These are phyloP conservation scores for Empidonax traillii DNA, from an alignment of 2,113 vertebrate genomes.

Conservation along the genomic window DNA sequence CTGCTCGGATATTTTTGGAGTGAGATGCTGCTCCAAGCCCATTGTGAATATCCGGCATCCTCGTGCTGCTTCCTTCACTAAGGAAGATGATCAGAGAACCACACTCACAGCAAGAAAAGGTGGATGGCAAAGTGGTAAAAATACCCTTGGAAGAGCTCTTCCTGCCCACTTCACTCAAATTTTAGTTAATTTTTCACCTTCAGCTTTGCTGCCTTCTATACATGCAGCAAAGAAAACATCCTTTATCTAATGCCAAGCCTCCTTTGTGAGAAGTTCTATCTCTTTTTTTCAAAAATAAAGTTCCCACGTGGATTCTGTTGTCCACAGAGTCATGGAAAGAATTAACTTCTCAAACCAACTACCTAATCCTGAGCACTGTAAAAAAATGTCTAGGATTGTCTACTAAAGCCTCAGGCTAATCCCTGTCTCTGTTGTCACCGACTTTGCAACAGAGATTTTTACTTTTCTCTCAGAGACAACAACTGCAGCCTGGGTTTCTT, in stretches of 20 bases:
- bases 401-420: background rate
- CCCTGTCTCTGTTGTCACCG: background rate
- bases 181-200: background rate
- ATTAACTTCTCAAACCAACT: background rate
- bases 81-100: background rate
- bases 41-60: background rate
- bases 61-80: background rate
- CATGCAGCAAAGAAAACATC: background rate
- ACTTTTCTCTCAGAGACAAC: background rate
- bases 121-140: background rate
- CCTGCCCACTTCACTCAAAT: background rate
- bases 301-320: background rate
- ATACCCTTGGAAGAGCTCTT: background rate
- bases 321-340: background rate
- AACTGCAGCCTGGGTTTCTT: background rate
- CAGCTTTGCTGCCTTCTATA: background rate
- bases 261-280: background rate
- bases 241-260: background rate
- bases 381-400: accelerated
- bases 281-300: background rate
- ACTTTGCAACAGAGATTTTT: background rate
- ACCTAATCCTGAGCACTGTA: background rate
- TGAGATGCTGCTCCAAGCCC: background rate
- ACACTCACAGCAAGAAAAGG: background rate
- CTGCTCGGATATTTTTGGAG: background rate